A percentile compares a stretch with the other conserved stretches of the same genome.
Evolutionary conservation across 1,140 invertebrate genomes (phyloP).

Genomic region (Sitobion miscanthi): DNA sequence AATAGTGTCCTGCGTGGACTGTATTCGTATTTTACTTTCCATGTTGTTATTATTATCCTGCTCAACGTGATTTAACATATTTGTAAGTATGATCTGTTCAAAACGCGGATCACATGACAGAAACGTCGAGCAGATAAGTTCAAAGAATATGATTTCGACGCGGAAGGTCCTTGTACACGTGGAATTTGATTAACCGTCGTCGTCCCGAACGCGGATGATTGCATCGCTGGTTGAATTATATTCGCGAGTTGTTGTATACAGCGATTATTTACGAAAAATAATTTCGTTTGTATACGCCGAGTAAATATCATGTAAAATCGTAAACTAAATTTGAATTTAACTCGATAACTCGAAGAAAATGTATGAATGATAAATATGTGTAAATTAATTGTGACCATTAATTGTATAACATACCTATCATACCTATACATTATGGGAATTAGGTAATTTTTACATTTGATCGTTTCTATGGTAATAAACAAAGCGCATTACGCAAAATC

Average conservation of each 20-base stretch:
- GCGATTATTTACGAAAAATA: neutral
- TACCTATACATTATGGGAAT: too few species aligned
- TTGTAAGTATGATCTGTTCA: neutral
- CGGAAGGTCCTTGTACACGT: neutral
- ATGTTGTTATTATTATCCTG: neutral
- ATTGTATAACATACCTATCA: too few species aligned
- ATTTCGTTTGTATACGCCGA: neutral
- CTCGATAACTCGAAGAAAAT: too few species aligned
- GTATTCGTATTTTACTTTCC: neutral
- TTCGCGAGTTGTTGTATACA: neutral
- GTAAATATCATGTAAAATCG: neutral
- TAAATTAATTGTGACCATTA: too few species aligned
- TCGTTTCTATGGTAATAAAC: too few species aligned
- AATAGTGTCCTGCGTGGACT: neutral
- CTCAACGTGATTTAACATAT: neutral
- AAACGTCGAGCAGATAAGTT: neutral
- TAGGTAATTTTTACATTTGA: too few species aligned
- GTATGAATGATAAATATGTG: too few species aligned
- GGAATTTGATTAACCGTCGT: neutral
- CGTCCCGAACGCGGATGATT: neutral
- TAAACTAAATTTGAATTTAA: too few species aligned
- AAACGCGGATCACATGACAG: neutral
- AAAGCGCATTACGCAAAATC: too few species aligned
- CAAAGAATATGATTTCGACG: neutral
- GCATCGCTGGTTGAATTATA: neutral